A percentile compares a stretch with the other conserved stretches of the same genome.
Conservation (phyloP, 1,140 invertebrate genomes). For the Contarinia nasturtii region DNA sequence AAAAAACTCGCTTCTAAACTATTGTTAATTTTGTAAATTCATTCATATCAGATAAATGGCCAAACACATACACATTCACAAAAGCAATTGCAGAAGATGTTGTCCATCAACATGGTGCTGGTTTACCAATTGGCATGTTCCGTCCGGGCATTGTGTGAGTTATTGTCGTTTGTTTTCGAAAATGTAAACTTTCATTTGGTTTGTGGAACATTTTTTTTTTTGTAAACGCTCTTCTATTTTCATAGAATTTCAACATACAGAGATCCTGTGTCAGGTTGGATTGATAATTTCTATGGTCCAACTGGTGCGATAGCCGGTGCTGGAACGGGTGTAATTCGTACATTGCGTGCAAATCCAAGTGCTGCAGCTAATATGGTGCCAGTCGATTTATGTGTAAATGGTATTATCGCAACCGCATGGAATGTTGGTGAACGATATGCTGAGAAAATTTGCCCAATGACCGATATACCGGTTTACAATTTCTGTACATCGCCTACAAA, state of each 20-base stretch:
- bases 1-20: background rate
- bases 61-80: constrained; percentile 49
- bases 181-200: too few relatives aligned
- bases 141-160: constrained; percentile 32
- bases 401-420: constrained; percentile 53
- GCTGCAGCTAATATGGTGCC: constrained; percentile 67
- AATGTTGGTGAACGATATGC: constrained; percentile 32
- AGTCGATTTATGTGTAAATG: constrained; percentile 70
- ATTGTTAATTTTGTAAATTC: constrained; percentile 23
- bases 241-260: constrained; percentile 41
- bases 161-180: too few relatives aligned
- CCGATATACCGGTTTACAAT: constrained; percentile 40
- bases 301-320: constrained; percentile 42
- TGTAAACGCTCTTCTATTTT: background rate
- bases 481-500: constrained; percentile 42
- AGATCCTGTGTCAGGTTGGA: constrained; percentile 58
- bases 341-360: constrained; percentile 38
- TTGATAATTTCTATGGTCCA: constrained; percentile 70
- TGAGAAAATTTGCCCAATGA: constrained; percentile 17
- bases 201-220: background rate
- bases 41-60: constrained; percentile 36
- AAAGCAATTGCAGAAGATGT: constrained; percentile 43
- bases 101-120: constrained; percentile 27
- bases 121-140: constrained; percentile 36
- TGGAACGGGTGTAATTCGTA: constrained; percentile 51